phyloP scores from a whole-genome alignment of 2,888 invertebrate genomes.

The Reticulitermes lucifugus region DNA sequence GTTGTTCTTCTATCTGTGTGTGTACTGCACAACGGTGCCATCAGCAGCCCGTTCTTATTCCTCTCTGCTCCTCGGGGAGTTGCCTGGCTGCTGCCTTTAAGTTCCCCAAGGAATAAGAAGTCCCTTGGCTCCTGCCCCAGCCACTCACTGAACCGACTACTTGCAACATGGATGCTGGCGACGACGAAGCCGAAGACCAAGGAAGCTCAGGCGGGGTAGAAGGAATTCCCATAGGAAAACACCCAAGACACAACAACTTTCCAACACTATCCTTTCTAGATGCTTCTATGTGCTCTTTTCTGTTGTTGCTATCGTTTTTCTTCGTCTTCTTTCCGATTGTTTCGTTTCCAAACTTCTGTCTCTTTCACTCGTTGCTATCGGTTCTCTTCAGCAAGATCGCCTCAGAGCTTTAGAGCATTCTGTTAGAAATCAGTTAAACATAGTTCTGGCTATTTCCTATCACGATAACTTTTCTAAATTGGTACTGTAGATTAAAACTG shows the following conservation, averaged over 20 bases:
- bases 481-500: no score
- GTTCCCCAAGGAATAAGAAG: conserved; percentile 33
- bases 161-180: conserved; percentile 14
- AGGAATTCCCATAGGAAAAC: conserved; percentile 18
- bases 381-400: neutral
- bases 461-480: no score
- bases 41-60: conserved; percentile 18
- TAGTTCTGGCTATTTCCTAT: no score
- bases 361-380: neutral
- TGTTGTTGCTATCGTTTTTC: conserved; percentile 1
- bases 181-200: conserved; percentile 1
- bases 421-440: neutral
- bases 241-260: conserved; percentile 37
- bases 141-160: conserved; percentile 34
- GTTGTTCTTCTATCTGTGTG: conserved; percentile 31
- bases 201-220: neutral
- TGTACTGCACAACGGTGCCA: conserved; percentile 14
- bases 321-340: neutral
- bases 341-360: conserved; percentile 6
- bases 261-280: conserved; percentile 24
- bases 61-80: conserved; percentile 20
- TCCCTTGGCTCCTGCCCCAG: conserved; percentile 42
- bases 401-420: neutral
- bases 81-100: conserved; percentile 34
- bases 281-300: conserved; percentile 26